Percentiles rank a stretch among this genome's conserved stretches.
These are phyloP conservation scores for Columba livia DNA, from an alignment of 2,113 vertebrate species.

Conservation along the genomic window DNA sequence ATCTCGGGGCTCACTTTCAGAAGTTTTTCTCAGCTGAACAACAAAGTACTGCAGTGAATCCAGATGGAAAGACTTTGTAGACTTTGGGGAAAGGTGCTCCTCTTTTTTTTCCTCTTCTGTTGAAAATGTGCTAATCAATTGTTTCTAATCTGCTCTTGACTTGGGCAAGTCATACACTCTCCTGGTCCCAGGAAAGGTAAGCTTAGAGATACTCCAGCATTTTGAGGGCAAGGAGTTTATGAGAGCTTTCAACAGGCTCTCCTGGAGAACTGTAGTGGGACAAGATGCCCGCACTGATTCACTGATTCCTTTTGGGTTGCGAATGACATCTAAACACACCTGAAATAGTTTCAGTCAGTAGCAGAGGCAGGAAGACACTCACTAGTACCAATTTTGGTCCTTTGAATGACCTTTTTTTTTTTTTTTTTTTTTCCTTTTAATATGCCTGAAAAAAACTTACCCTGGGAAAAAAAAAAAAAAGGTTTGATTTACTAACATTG, in stretches of 20 bases:
- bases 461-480: neutral
- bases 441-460: neutral
- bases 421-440: neutral
- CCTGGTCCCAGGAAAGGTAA: neutral
- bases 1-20: neutral
- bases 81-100: neutral
- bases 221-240: neutral
- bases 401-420: neutral
- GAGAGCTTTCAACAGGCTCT: neutral
- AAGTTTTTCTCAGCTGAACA: neutral
- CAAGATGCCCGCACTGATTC: neutral
- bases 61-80: neutral
- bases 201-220: neutral
- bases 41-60: neutral
- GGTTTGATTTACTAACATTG: neutral
- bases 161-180: neutral
- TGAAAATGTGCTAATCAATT: neutral
- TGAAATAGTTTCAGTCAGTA: neutral
- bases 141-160: neutral
- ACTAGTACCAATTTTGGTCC: neutral
- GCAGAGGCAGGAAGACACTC: neutral
- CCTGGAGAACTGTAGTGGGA: neutral
- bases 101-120: neutral
- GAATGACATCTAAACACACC: neutral
- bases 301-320: neutral